A percentile compares a stretch with the other conserved stretches of the same genome.
These are phyloP conservation scores for Heliconius aoede DNA, from an alignment of 2,888 invertebrate species.

Conservation along the genomic window DNA sequence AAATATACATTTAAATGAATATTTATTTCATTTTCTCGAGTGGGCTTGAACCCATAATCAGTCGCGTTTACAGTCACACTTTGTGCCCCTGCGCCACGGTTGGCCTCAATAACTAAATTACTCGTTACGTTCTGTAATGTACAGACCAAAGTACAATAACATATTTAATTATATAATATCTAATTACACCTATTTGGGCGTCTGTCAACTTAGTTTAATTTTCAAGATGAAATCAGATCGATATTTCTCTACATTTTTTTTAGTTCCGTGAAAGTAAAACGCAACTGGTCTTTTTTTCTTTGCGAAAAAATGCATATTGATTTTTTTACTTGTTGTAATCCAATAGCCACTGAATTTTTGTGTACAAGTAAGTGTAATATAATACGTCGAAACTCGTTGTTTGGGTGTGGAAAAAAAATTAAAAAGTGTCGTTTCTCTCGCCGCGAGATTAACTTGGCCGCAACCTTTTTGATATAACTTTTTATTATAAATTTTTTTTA, in stretches of 20 bases:
- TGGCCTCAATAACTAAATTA: constrained; percentile 1
- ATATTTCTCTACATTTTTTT: constrained; percentile 25
- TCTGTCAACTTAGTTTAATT: constrained; percentile 40
- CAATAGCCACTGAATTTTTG: constrained; percentile 41
- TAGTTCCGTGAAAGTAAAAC: constrained; percentile 42
- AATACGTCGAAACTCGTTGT: constrained; percentile 42
- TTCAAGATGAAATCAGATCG: constrained; percentile 28
- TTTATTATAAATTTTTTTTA: constrained; percentile 33
- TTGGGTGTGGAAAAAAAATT: constrained; percentile 28
- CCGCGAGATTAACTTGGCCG: constrained; percentile 34
- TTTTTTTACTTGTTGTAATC: constrained; percentile 42
- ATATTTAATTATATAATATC: constrained; percentile 35
- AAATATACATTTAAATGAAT: too few species aligned
- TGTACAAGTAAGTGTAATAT: constrained; percentile 46
- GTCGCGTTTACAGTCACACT: too few species aligned
- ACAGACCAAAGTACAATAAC: constrained; percentile 31
- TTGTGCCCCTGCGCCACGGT: too few species aligned
- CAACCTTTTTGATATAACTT: constrained; percentile 21
- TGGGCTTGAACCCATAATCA: too few species aligned
- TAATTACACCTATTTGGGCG: constrained; percentile 40
- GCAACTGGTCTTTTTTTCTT: constrained; percentile 36
- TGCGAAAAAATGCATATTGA: constrained; percentile 41
- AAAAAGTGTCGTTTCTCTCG: constrained; percentile 17
- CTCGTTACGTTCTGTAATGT: constrained; percentile 28
- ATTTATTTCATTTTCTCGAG: too few species aligned